Evolutionary conservation across 92 coral and sea anemone genomes (phyloP).

Genomic region (Palythoa grandis): DNA sequence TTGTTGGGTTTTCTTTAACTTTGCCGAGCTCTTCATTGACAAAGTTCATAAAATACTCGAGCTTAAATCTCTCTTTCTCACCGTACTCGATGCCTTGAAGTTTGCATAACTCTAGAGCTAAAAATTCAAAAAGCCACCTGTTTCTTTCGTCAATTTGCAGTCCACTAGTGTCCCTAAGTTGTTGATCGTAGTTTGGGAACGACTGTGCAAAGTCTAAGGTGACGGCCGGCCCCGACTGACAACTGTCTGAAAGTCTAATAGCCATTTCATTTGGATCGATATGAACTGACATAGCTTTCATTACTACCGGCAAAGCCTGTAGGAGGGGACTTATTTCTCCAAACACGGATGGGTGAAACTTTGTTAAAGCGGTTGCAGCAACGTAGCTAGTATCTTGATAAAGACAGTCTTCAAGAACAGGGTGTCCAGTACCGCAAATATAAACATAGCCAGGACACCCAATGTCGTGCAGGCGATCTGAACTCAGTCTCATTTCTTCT

Average conservation of each 20-base stretch:
- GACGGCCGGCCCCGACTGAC: conserved; percentile 28
- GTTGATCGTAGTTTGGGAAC: conserved; percentile 34
- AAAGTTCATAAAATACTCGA: conserved; percentile 21
- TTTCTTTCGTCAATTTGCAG: conserved; percentile 35
- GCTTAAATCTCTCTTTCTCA: conserved; percentile 33
- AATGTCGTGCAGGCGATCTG: conserved; percentile 54
- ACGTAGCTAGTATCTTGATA: conserved; percentile 54
- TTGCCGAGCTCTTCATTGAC: conserved; percentile 27
- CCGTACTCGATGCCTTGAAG: conserved; percentile 39
- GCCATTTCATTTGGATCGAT: conserved; percentile 29
- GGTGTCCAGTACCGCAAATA: conserved; percentile 62
- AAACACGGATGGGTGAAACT: conserved; percentile 62
- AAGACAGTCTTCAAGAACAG: conserved; percentile 59
- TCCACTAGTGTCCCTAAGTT: conserved; percentile 15
- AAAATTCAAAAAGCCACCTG: conserved; percentile 38
- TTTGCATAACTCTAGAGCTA: conserved; percentile 36
- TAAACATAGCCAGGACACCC: conserved; percentile 53
- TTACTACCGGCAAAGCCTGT: conserved; percentile 1
- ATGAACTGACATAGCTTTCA: conserved; percentile 12
- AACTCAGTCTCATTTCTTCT: conserved; percentile 41
- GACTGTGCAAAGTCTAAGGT: conserved; percentile 51
- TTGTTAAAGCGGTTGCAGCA: conserved; percentile 60
- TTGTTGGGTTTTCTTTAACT: conserved; percentile 41
- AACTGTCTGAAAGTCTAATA: conserved; percentile 12
- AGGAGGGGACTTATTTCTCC: conserved; percentile 35